phyloP scores from a whole-genome alignment of 2,797 vertebrate genomes.

The Vultur gryphus region DNA sequence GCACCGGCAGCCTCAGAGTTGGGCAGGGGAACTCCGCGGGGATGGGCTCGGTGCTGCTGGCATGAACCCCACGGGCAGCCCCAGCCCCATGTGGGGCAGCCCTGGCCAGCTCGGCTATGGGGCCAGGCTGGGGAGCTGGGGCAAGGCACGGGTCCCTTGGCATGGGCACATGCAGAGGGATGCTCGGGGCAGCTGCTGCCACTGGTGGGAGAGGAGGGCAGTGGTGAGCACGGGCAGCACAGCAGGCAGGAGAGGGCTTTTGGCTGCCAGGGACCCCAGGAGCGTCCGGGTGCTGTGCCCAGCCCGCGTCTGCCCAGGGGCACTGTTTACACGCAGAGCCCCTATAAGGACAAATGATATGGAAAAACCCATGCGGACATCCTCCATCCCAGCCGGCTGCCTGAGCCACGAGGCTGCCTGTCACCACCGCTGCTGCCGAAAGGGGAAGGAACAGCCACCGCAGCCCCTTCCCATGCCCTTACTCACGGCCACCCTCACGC shows the following conservation, averaged over 20 bases:
- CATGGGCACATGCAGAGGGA: rapidly evolving
- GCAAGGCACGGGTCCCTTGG: not conserved
- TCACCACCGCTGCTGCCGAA: not conserved
- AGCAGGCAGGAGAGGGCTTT: not conserved
- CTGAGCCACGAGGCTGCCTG: conserved; percentile 12
- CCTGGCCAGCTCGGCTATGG: rapidly evolving
- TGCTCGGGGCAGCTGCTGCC: rapidly evolving
- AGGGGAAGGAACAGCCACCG: conserved; percentile 30
- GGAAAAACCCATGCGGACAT: conserved; percentile 4
- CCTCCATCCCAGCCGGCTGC: not conserved
- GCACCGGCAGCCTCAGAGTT: not conserved
- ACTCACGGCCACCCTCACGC: not conserved
- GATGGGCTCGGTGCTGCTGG: rapidly evolving
- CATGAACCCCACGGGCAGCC: rapidly evolving
- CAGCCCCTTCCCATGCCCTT: not conserved
- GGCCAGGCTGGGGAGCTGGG: not conserved
- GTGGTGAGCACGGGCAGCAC: not conserved
- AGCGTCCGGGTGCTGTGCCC: not conserved
- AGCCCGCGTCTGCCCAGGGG: rapidly evolving
- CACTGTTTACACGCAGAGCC: not conserved
- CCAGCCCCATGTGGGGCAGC: rapidly evolving
- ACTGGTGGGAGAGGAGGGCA: not conserved
- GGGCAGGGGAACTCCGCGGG: not conserved
- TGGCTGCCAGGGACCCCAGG: not conserved
- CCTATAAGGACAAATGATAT: not conserved